A percentile compares a stretch with the other conserved stretches of the same genome.
Conservation (phyloP, 1,140 invertebrate species). For the Lepeophtheirus salmonis region DNA sequence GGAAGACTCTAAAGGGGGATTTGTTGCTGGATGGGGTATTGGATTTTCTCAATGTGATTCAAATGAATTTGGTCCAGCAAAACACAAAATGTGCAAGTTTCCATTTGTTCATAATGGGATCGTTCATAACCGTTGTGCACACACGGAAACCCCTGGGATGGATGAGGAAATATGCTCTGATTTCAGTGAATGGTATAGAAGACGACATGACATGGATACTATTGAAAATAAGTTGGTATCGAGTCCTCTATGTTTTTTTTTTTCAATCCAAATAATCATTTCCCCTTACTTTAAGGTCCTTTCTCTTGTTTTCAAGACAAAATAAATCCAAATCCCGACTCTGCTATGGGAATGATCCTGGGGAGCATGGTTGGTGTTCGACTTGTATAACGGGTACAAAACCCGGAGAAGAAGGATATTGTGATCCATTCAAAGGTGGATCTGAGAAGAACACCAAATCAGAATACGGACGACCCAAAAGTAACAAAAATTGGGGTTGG, state of each 20-base stretch:
- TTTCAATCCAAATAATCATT: neutral
- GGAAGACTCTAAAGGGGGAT: neutral
- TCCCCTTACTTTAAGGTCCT: neutral
- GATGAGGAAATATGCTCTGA: neutral
- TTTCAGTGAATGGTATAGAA: neutral
- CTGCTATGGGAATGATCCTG: neutral
- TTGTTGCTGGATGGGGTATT: slow-evolving; percentile 6
- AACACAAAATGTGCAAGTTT: slow-evolving; percentile 14
- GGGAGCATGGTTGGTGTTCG: slow-evolving; percentile 8
- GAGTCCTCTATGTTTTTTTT: no score
- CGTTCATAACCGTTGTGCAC: slow-evolving; percentile 1
- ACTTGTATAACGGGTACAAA: neutral
- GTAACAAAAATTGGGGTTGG: slow-evolving; percentile 10
- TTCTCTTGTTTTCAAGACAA: neutral
- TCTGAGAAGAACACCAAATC: neutral
- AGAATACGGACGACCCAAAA: neutral
- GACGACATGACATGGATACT: neutral
- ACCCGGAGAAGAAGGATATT: slow-evolving; percentile 11
- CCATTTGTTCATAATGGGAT: neutral
- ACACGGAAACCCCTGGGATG: neutral
- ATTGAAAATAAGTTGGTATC: no score
- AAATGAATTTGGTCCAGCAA: slow-evolving; percentile 1
- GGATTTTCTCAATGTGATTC: slow-evolving; percentile 5
- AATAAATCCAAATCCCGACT: neutral
- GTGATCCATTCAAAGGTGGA: neutral